Percentiles rank a stretch among this genome's conserved stretches.
Evolutionary conservation across 2,113 vertebrate genomes (phyloP).

Genomic region (Sander lucioperca): DNA sequence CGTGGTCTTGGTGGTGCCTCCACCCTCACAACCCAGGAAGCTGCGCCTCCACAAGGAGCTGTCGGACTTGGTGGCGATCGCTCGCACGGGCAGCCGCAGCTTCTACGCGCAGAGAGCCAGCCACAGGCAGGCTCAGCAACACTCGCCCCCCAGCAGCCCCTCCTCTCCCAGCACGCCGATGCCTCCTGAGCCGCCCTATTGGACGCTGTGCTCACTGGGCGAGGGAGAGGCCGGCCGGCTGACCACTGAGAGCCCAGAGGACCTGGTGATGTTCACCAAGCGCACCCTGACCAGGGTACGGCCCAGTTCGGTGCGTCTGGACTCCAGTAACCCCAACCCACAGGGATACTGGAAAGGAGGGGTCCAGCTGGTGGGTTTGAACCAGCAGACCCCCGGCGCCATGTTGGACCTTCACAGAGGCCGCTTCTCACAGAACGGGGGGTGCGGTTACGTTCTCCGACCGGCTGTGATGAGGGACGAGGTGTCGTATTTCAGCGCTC

Average conservation of each 20-base stretch:
- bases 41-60: slow-evolving; percentile 91
- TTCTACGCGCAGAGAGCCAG: slow-evolving; percentile 83
- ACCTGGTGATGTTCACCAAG: slow-evolving; percentile 97
- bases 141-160: slow-evolving; percentile 90
- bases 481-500: slow-evolving; percentile 97
- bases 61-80: slow-evolving; percentile 92
- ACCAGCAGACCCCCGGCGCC: slow-evolving; percentile 96
- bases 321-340: slow-evolving; percentile 97
- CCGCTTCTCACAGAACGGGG: slow-evolving; percentile 95
- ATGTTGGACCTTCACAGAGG: slow-evolving; percentile 97
- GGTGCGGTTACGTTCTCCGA: slow-evolving; percentile 94
- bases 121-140: slow-evolving; percentile 80
- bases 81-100: slow-evolving; percentile 86
- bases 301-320: slow-evolving; percentile 93
- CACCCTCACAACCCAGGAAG: slow-evolving; percentile 86
- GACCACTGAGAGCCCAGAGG: slow-evolving; percentile 93
- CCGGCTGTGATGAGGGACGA: slow-evolving; percentile 95
- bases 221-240: slow-evolving; percentile 94
- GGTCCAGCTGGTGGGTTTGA: slow-evolving; percentile 96
- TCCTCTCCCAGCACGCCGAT: slow-evolving; percentile 82
- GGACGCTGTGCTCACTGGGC: slow-evolving; percentile 95
- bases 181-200: slow-evolving; percentile 77
- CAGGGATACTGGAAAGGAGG: slow-evolving; percentile 99
- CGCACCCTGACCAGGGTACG: slow-evolving; percentile 92
- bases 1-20: slow-evolving; percentile 84